These are phyloP conservation scores for Penaeus monodon DNA, from an alignment of 2,888 invertebrate genomes.

Conservation along the genomic window DNA sequence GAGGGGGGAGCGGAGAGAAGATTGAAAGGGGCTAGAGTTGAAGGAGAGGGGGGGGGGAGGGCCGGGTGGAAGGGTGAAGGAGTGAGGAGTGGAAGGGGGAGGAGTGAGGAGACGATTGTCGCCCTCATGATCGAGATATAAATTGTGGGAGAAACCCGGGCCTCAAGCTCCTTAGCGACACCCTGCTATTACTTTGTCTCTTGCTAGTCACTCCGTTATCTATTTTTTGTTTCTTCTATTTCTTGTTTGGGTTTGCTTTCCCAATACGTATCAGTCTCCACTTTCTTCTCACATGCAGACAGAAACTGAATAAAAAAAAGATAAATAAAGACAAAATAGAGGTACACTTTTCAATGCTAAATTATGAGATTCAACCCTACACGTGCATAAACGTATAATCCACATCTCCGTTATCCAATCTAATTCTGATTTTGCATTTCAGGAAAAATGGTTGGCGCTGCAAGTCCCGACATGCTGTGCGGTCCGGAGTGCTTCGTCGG, in stretches of 20 bases:
- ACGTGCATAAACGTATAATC: no score
- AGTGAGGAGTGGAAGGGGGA: background rate
- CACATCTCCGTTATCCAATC: background rate
- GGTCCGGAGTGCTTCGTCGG: slow-evolving; percentile 29
- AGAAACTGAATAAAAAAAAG: no score
- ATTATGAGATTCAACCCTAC: no score
- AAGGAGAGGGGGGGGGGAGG: background rate
- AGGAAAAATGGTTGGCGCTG: slow-evolving; percentile 46
- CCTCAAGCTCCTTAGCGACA: background rate
- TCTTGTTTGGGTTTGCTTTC: no score
- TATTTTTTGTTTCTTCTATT: no score
- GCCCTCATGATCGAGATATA: background rate
- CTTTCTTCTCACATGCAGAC: no score
- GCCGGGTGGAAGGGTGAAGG: background rate
- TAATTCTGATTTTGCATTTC: background rate
- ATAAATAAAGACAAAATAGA: no score
- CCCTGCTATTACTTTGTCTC: background rate
- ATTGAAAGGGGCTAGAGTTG: background rate
- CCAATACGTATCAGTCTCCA: no score
- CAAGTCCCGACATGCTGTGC: slow-evolving; percentile 30
- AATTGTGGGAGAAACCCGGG: background rate
- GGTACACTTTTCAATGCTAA: no score
- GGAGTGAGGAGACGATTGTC: background rate
- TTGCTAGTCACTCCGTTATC: no score
- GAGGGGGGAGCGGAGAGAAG: background rate